A percentile compares a stretch with the other conserved stretches of the same genome.
Conservation (phyloP, 2,797 vertebrate species). For the Chelidonichthys spinosus region DNA sequence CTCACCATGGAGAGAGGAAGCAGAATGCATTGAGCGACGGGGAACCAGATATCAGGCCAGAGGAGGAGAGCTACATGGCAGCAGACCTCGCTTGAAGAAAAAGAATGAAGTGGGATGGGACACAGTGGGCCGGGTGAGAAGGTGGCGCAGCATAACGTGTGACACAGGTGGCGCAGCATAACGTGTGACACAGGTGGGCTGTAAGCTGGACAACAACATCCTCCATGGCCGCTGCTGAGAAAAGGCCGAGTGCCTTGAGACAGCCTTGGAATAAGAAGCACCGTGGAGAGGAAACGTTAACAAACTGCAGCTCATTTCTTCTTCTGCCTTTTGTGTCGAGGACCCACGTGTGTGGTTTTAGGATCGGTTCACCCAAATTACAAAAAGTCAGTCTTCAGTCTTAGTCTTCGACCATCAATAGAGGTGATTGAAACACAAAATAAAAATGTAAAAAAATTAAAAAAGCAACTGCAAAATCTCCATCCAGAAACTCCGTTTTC, state of each 20-base stretch:
- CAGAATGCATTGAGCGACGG: constrained; percentile 19
- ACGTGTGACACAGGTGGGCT: constrained; percentile 37
- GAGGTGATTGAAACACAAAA: constrained; percentile 4
- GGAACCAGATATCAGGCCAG: constrained; percentile 21
- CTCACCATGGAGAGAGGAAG: constrained; percentile 13
- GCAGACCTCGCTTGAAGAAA: constrained; percentile 24
- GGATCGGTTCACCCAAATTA: constrained; percentile 32
- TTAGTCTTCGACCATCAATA: neutral
- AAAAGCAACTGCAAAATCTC: neutral
- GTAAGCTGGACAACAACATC: constrained; percentile 27
- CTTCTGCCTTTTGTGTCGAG: neutral
- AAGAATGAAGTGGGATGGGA: constrained; percentile 29
- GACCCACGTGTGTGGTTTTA: neutral
- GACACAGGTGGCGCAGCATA: constrained; percentile 35
- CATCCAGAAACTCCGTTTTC: neutral
- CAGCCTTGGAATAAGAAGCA: constrained; percentile 18
- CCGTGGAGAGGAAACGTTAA: constrained; percentile 21
- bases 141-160: constrained; percentile 9
- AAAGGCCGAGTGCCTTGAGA: constrained; percentile 13
- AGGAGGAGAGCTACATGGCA: constrained; percentile 17
- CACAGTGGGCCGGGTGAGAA: constrained; percentile 6
- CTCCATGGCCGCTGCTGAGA: constrained; percentile 33
- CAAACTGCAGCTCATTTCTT: constrained; percentile 24
- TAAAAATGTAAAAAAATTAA: neutral
- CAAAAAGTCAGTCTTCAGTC: neutral